These are phyloP conservation scores for Torymus tubicola DNA, from an alignment of 2,888 invertebrate genomes.

Conservation along the genomic window DNA sequence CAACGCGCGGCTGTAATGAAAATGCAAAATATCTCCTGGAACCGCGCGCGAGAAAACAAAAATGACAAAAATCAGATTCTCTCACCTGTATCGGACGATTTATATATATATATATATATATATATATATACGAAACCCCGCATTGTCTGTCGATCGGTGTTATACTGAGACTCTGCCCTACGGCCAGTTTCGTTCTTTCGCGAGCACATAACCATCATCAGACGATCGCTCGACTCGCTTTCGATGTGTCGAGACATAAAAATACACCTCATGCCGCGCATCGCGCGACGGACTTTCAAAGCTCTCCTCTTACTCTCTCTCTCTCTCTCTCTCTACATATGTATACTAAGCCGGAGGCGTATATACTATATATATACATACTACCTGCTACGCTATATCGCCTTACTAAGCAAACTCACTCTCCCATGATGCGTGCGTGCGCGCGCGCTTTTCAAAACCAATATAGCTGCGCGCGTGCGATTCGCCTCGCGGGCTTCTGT, in stretches of 20 bases:
- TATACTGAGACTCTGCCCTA: not conserved
- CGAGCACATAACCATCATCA: too few species aligned
- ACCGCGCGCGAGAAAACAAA: not conserved
- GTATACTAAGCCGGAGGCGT: too few species aligned
- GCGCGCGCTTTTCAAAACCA: conserved; percentile 66
- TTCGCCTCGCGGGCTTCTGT: conserved; percentile 21
- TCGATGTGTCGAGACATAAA: too few species aligned
- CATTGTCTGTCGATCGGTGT: conserved; percentile 38
- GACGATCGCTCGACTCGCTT: too few species aligned
- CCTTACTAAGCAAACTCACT: conserved; percentile 71
- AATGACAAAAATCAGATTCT: not conserved
- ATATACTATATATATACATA: too few species aligned
- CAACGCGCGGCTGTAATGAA: conserved; percentile 5
- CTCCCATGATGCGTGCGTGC: conserved; percentile 40
- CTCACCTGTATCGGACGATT: conserved; percentile 34
- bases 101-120: too few species aligned
- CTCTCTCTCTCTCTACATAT: too few species aligned
- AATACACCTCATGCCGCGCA: too few species aligned
- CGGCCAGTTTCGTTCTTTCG: not conserved
- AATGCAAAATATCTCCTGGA: not conserved
- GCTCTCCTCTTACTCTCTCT: too few species aligned
- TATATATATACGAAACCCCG: conserved; percentile 4
- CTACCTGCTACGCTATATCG: conserved; percentile 65
- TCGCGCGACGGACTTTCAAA: too few species aligned
- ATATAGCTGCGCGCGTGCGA: conserved; percentile 62